Percentiles rank a stretch among this genome's conserved stretches.
Conservation (phyloP, 2,113 vertebrate genomes). For the Vidua chalybeata region DNA sequence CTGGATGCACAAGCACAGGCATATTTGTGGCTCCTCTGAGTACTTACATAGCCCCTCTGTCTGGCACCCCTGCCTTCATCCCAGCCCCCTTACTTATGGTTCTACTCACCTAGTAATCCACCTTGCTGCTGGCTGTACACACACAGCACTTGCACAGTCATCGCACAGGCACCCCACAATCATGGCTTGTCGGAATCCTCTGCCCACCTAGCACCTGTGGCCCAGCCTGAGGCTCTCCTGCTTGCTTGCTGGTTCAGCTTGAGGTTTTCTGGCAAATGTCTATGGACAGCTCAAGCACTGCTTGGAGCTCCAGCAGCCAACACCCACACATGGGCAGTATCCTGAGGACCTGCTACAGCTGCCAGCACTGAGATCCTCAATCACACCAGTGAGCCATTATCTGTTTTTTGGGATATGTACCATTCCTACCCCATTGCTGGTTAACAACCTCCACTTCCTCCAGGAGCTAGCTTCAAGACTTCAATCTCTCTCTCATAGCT, state of each 20-base stretch:
- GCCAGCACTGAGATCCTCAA: background rate
- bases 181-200: background rate
- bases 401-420: fast-evolving
- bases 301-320: background rate
- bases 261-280: background rate
- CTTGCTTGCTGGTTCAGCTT: background rate
- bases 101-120: background rate
- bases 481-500: fast-evolving
- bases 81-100: background rate
- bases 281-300: fast-evolving
- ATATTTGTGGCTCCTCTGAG: background rate
- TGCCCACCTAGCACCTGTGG: too few species aligned
- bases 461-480: background rate
- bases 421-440: background rate
- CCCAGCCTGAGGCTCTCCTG: fast-evolving
- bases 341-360: background rate
- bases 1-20: background rate
- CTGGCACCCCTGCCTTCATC: background rate
- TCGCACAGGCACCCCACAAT: too few species aligned
- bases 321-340: fast-evolving
- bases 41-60: background rate
- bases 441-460: background rate
- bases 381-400: fast-evolving
- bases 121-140: background rate
- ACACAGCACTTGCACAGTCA: fast-evolving